Evolutionary conservation across 2,888 invertebrate species (phyloP).

Genomic region (Chromoteleia sp.): DNA sequence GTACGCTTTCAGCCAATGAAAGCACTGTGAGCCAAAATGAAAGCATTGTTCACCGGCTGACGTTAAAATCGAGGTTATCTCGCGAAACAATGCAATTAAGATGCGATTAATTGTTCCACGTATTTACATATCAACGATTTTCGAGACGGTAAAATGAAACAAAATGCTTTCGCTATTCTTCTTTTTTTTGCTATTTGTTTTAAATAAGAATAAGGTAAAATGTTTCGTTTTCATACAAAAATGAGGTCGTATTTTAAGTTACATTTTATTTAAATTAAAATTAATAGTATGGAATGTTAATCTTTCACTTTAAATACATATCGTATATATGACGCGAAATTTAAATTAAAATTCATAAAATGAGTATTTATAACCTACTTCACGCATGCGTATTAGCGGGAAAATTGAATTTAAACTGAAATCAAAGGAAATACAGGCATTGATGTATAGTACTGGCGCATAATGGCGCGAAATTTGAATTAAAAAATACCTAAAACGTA

Average conservation of each 20-base stretch:
- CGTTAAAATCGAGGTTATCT: slow-evolving; percentile 57
- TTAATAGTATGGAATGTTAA: no score
- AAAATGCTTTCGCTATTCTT: neutral
- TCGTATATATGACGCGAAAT: no score
- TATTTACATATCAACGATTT: slow-evolving; percentile 41
- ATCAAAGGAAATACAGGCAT: no score
- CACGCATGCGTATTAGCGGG: no score
- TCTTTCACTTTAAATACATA: no score
- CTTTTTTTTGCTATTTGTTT: neutral
- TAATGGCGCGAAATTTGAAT: neutral
- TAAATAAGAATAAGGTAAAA: slow-evolving; percentile 1
- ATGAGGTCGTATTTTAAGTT: neutral
- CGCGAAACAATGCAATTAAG: slow-evolving; percentile 46
- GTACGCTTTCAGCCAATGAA: slow-evolving; percentile 36
- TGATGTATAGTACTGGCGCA: no score
- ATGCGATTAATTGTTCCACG: slow-evolving; percentile 38
- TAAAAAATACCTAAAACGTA: no score
- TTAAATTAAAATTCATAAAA: no score
- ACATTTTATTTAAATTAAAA: no score
- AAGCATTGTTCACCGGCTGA: slow-evolving; percentile 39
- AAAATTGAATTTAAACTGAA: no score
- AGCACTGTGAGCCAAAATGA: slow-evolving; percentile 39
- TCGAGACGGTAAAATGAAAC: neutral
- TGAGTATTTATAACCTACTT: no score
- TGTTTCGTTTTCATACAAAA: neutral